Evolutionary conservation across 2,113 vertebrate species (phyloP).

Genomic region (Phalacrocorax brasilianus): DNA sequence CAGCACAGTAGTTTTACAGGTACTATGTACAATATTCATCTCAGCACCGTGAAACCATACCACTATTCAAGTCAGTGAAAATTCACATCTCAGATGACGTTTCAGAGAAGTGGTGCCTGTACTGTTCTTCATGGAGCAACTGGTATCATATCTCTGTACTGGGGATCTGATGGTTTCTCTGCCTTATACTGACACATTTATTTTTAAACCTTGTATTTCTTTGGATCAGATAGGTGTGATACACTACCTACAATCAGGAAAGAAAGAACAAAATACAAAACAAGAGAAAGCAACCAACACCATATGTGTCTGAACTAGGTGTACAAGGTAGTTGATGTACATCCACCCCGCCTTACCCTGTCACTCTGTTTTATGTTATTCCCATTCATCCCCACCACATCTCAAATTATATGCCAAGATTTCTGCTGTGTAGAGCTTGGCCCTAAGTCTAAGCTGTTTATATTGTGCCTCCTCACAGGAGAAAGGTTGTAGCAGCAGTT

Average conservation of each 20-base stretch:
- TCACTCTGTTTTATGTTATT: neutral
- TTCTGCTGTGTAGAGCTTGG: neutral
- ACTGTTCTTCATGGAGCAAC: neutral
- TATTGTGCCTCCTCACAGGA: neutral
- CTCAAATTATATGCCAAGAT: neutral
- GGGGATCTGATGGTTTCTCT: neutral
- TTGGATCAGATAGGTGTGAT: neutral
- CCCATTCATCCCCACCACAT: neutral
- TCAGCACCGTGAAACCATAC: neutral
- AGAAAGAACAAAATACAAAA: neutral
- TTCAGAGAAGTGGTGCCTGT: neutral
- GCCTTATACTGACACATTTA: neutral
- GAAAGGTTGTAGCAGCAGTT: neutral
- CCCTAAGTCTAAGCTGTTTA: neutral
- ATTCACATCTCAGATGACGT: neutral
- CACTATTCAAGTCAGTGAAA: neutral
- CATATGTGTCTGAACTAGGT: neutral
- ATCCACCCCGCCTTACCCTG: rapidly evolving
- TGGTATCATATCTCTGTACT: neutral
- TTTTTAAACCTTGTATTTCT: neutral
- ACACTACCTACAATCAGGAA: neutral
- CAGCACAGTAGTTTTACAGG: neutral
- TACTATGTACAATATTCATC: neutral
- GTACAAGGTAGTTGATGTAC: neutral
- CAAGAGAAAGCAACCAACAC: neutral